Percentiles rank a stretch among this genome's conserved stretches.
Conservation (phyloP, 2,888 invertebrate species). For the Diogma glabrata region DNA sequence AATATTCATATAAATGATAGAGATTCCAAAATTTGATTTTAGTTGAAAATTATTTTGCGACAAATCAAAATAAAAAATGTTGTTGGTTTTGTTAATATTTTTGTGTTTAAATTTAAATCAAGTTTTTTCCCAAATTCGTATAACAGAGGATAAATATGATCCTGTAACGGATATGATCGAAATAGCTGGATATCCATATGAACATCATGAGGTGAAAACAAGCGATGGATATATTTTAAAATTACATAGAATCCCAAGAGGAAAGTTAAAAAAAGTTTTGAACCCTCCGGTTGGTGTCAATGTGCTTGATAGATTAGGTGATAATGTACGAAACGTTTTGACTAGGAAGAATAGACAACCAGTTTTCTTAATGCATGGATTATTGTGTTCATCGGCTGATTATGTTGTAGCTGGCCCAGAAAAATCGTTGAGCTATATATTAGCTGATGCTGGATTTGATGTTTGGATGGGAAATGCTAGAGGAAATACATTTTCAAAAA, state of each 20-base stretch:
- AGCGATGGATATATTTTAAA: conserved; percentile 57
- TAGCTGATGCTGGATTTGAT: conserved; percentile 34
- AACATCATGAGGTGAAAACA: conserved; percentile 47
- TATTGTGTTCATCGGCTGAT: conserved; percentile 52
- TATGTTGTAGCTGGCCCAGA: conserved; percentile 55
- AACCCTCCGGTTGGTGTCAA: conserved; percentile 32
- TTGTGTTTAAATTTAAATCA: no score
- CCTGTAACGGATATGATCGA: conserved; percentile 3
- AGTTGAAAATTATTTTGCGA: no score
- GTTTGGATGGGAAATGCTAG: conserved; percentile 47
- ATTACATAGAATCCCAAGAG: conserved; percentile 50
- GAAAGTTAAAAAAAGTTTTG: conserved; percentile 24
- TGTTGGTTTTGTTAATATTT: no score
- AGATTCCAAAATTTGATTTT: no score
- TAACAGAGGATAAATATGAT: no score
- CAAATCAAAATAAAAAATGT: no score
- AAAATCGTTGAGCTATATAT: conserved; percentile 41
- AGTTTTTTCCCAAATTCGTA: no score
- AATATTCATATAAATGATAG: no score
- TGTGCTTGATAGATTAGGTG: not conserved
- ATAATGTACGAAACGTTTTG: conserved; percentile 25
- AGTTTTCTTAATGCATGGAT: conserved; percentile 49
- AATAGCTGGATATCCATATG: conserved; percentile 39
- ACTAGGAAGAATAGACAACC: conserved; percentile 33
- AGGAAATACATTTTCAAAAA: conserved; percentile 44